Evolutionary conservation across 2,797 vertebrate genomes (phyloP).

Genomic region (Neostethus bicornis): DNA sequence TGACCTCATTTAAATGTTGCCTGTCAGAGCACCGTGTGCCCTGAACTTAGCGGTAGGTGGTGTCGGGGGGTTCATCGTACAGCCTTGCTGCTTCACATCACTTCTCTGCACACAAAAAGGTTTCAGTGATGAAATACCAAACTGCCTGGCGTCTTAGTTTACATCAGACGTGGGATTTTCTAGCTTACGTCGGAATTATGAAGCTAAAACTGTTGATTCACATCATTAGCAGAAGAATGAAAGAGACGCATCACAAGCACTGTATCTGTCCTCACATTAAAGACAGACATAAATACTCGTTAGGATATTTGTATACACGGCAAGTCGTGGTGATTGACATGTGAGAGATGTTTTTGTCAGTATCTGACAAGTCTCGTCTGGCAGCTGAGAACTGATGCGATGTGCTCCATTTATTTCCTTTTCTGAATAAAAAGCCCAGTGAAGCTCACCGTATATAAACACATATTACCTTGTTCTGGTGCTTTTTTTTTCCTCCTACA

Average conservation of each 20-base stretch:
- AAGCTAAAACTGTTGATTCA: slow-evolving; percentile 31
- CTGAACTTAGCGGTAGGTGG: slow-evolving; percentile 58
- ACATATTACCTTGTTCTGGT: slow-evolving; percentile 45
- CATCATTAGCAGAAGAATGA: slow-evolving; percentile 15
- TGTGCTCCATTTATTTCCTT: slow-evolving; percentile 58
- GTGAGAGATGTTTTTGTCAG: slow-evolving; percentile 38
- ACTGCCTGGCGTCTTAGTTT: slow-evolving; percentile 28
- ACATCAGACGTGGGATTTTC: slow-evolving; percentile 40
- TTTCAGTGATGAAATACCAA: slow-evolving; percentile 54
- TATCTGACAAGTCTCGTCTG: slow-evolving; percentile 48
- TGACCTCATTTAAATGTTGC: slow-evolving; percentile 76
- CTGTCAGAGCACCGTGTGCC: slow-evolving; percentile 57
- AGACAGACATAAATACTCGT: slow-evolving; percentile 32
- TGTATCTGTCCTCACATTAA: slow-evolving; percentile 21
- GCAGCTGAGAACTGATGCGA: slow-evolving; percentile 36
- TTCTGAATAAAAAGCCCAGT: slow-evolving; percentile 66
- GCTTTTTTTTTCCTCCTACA: slow-evolving; percentile 15
- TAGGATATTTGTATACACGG: slow-evolving; percentile 17
- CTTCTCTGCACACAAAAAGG: slow-evolving; percentile 57
- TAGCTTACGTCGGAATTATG: slow-evolving; percentile 17
- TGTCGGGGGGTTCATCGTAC: slow-evolving; percentile 48
- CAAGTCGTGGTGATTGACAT: slow-evolving; percentile 37
- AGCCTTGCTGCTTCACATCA: slow-evolving; percentile 25
- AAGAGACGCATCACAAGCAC: slow-evolving; percentile 6
- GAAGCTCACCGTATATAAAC: slow-evolving; percentile 61